phyloP scores from a whole-genome alignment of 2,888 invertebrate genomes.

The Deilephila elpenor region DNA sequence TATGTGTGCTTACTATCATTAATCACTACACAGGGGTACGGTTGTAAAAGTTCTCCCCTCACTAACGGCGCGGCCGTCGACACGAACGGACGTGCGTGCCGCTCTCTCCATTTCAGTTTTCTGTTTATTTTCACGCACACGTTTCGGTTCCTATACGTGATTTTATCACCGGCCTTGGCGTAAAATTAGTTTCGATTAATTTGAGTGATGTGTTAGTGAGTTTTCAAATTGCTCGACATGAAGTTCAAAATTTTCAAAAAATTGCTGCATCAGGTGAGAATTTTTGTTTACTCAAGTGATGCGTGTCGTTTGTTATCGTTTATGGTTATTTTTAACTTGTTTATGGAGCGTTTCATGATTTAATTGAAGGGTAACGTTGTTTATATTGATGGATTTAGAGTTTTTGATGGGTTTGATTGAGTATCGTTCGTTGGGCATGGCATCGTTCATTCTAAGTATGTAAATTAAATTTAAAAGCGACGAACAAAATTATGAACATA shows the following conservation, averaged over 20 bases:
- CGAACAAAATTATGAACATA: too few relatives aligned
- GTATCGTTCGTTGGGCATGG: too few relatives aligned
- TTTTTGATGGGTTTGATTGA: not conserved
- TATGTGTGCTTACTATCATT: slow-evolving; percentile 21
- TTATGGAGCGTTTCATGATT: not conserved
- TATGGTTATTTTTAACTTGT: slow-evolving; percentile 2
- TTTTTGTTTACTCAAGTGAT: slow-evolving; percentile 48
- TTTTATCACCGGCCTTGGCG: slow-evolving; percentile 56
- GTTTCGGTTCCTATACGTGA: slow-evolving; percentile 37
- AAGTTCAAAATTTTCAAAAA: slow-evolving; percentile 80
- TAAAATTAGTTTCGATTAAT: slow-evolving; percentile 50
- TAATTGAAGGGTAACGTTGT: not conserved
- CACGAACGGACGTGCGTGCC: not conserved
- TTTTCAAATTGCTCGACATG: slow-evolving; percentile 51
- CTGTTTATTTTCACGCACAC: slow-evolving; percentile 42
- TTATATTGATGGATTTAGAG: not conserved
- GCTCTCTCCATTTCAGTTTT: slow-evolving; percentile 35
- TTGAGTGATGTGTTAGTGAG: slow-evolving; percentile 57
- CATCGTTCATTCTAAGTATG: not conserved
- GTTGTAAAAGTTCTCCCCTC: slow-evolving; percentile 10
- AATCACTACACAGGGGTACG: slow-evolving; percentile 20
- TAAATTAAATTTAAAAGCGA: not conserved
- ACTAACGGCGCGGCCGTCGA: slow-evolving; percentile 15
- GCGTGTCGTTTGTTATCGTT: slow-evolving; percentile 36
- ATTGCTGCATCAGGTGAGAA: slow-evolving; percentile 66